Evolutionary conservation across 2,888 invertebrate species (phyloP), one percentile per base, ranked within the genome.

Genomic region (Chrysolina oricalcia): DNA sequence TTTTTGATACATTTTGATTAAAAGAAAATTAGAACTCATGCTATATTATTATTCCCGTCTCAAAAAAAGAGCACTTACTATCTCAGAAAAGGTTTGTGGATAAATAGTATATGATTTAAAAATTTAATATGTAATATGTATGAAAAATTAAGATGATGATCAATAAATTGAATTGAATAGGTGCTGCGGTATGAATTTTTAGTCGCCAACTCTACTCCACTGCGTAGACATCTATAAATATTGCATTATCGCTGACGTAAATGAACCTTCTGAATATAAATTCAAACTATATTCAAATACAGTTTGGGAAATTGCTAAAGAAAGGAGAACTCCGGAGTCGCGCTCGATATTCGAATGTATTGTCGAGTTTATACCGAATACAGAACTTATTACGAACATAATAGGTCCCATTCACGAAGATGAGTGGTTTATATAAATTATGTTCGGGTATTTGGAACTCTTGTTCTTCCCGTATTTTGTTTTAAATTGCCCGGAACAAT

Each of bases 371-470:
- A 59, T 73, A 73, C 75, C 64, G 73, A 75, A 75, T 71, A 77
- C 75, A 78, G 68, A 78, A 74, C 76, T 74, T 75, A 76, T 75
- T 77, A 76, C 62, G 27, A 74, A 75, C 63, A 73, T 75, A 74
- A 77, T 75, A 71, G 72, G 73, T 73, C 50, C 73, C 73, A 72
- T 78, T 78, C 71, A 69, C 74, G 66, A 77, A 78, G 76, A 77
- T 73, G 70, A 75, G 78, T 77, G 76, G 75, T 78, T 77, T 73
- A 70, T 73, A 79, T 77, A 77, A 79, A 79, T 73, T 77, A 59
- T 69, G 73, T 75, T 75, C 74, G 77, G 74, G 76, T 74, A 72
- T 72, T 76, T 71, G 23, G 40, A 72, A 73, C 65, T 62, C 50
- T 70, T 64, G 65, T 75, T 73, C 70, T 76, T 72, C 65, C 68